These are phyloP conservation scores for Nomada fucata DNA, from an alignment of 2,888 invertebrate genomes.

Conservation along the genomic window DNA sequence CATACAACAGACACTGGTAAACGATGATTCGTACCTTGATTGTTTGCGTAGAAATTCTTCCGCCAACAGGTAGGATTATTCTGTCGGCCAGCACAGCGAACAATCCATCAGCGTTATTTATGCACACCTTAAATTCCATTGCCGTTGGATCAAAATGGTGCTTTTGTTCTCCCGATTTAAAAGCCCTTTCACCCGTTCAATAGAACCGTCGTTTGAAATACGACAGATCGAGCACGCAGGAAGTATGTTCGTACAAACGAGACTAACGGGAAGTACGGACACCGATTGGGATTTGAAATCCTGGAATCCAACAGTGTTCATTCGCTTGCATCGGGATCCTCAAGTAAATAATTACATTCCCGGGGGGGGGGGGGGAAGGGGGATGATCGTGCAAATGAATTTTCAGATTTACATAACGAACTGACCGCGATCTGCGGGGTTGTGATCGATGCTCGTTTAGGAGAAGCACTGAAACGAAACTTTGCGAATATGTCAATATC, in stretches of 20 bases:
- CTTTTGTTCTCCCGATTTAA: conserved; percentile 71
- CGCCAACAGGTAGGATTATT: conserved; percentile 60
- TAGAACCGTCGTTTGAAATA: conserved; percentile 70
- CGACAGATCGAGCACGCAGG: conserved; percentile 69
- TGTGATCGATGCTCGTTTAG: not conserved
- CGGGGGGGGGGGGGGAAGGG: no score
- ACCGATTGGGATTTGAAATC: conserved; percentile 58
- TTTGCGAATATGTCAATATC: no score
- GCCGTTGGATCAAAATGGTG: conserved; percentile 55
- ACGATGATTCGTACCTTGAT: conserved; percentile 11
- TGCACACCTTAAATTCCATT: conserved; percentile 72
- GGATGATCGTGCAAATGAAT: conserved; percentile 17
- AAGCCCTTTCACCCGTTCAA: conserved; percentile 68
- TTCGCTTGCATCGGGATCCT: conserved; percentile 26
- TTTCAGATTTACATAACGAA: conserved; percentile 32
- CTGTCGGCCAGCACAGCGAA: conserved; percentile 15
- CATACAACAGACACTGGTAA: conserved; percentile 1
- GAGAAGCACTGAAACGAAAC: not conserved
- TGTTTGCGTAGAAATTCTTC: conserved; percentile 43
- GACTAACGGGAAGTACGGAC: conserved; percentile 43
- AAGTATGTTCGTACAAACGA: conserved; percentile 44
- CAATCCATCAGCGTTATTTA: conserved; percentile 69
- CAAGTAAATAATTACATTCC: conserved; percentile 49
- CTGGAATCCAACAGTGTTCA: conserved; percentile 50
- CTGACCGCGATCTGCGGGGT: not conserved